phyloP scores from a whole-genome alignment of 2,888 invertebrate genomes.

The Lacanobia wlatinum region DNA sequence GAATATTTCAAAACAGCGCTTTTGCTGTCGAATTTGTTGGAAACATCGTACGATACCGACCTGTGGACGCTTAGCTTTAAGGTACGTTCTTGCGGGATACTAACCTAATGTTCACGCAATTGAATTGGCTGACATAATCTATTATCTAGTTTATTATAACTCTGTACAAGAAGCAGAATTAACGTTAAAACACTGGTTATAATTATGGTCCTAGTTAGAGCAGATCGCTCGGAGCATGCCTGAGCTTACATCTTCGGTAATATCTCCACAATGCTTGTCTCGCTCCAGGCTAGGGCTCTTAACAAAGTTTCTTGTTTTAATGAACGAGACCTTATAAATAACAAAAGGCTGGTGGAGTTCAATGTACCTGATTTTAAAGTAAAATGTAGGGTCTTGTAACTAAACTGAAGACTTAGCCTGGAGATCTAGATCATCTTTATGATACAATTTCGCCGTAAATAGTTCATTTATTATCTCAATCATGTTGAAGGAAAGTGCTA shows the following conservation, averaged over 20 bases:
- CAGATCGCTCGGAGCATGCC: conserved; percentile 28
- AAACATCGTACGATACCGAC: no score
- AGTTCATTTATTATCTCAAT: no score
- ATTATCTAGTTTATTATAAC: no score
- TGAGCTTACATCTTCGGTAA: conserved; percentile 12
- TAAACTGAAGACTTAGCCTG: not conserved
- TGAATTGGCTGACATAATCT: no score
- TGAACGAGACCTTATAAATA: conserved; percentile 36
- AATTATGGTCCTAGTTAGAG: conserved; percentile 32
- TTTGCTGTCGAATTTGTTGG: not conserved
- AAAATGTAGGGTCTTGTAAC: conserved; percentile 9
- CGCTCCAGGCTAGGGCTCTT: conserved; percentile 30
- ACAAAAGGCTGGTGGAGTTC: conserved; percentile 16
- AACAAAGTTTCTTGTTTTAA: conserved; percentile 37
- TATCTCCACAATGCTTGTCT: conserved; percentile 25
- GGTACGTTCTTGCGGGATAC: no score
- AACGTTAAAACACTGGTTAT: not conserved
- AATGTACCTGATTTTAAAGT: conserved; percentile 21
- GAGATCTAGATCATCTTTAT: not conserved
- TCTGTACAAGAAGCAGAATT: not conserved
- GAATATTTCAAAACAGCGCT: not conserved
- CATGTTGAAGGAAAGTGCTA: not conserved
- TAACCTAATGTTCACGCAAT: no score
- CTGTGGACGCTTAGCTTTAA: no score
- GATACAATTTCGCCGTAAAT: not conserved